phyloP scores from a whole-genome alignment of 1,140 invertebrate species.

The Drosophila equinoxialis region DNA sequence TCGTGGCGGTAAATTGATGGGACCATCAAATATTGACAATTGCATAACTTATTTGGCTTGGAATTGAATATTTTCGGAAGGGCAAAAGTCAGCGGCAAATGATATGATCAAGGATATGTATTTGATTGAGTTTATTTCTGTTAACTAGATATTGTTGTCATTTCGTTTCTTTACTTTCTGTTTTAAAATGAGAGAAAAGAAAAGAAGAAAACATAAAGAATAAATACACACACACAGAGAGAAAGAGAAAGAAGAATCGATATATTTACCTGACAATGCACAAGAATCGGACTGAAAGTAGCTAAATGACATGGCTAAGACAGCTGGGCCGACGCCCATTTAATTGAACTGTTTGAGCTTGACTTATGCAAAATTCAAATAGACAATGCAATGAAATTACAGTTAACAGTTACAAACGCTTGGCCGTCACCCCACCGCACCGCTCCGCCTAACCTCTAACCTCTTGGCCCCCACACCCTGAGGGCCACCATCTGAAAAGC shows the following conservation, averaged over 20 bases:
- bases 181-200: neutral
- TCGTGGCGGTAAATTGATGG: slow-evolving; percentile 63
- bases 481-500: neutral
- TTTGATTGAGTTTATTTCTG: slow-evolving; percentile 11
- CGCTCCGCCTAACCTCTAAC: too few species aligned
- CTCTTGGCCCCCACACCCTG: neutral
- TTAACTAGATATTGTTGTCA: slow-evolving; percentile 9
- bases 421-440: too few species aligned
- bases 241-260: slow-evolving; percentile 29
- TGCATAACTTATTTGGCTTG: slow-evolving; percentile 47
- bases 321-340: slow-evolving; percentile 34
- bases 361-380: slow-evolving; percentile 57
- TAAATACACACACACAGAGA: neutral
- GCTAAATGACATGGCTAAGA: slow-evolving; percentile 42
- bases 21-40: slow-evolving; percentile 74
- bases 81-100: slow-evolving; percentile 8
- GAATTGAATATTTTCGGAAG: slow-evolving; percentile 14
- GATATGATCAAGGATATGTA: slow-evolving; percentile 14
- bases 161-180: neutral
- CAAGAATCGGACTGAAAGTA: slow-evolving; percentile 22
- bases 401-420: neutral
- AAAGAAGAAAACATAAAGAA: neutral
- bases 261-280: slow-evolving; percentile 31
- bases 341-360: slow-evolving; percentile 42
- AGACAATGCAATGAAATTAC: slow-evolving; percentile 15